Evolutionary conservation across 1,140 invertebrate species (phyloP).

Genomic region (Anadara kagoshimensis): DNA sequence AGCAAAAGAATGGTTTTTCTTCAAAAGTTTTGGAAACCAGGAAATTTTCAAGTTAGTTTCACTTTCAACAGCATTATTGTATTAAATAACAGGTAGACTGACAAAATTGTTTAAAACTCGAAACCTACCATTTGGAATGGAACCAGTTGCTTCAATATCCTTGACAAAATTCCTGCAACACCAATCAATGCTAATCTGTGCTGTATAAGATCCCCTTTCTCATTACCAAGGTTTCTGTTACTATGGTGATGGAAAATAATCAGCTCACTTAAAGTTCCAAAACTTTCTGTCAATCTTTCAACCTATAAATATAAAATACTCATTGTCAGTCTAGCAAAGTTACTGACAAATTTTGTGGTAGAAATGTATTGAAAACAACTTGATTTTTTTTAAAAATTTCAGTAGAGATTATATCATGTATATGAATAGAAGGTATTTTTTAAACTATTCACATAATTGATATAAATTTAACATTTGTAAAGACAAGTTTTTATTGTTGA

Average conservation of each 20-base stretch:
- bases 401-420: too few species aligned
- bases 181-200: constrained; percentile 65
- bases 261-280: constrained; percentile 58
- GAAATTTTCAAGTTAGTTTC: too few species aligned
- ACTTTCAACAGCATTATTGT: too few species aligned
- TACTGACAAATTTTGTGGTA: too few species aligned
- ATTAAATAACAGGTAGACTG: background rate
- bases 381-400: too few species aligned
- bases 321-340: constrained; percentile 1
- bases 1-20: too few species aligned
- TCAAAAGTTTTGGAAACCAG: too few species aligned
- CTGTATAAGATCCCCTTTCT: constrained; percentile 44
- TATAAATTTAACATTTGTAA: too few species aligned
- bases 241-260: constrained; percentile 66
- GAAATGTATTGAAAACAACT: too few species aligned
- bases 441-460: too few species aligned
- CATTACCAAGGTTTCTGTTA: constrained; percentile 32
- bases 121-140: constrained; percentile 60
- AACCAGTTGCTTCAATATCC: constrained; percentile 58
- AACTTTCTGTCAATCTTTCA: constrained; percentile 60
- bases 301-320: constrained; percentile 49
- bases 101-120: background rate
- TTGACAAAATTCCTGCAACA: constrained; percentile 49
- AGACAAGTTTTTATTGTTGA: too few species aligned
- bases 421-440: too few species aligned